phyloP scores from a whole-genome alignment of 35 echinoderm and acorn worm genomes.

The Ptychodera flava region DNA sequence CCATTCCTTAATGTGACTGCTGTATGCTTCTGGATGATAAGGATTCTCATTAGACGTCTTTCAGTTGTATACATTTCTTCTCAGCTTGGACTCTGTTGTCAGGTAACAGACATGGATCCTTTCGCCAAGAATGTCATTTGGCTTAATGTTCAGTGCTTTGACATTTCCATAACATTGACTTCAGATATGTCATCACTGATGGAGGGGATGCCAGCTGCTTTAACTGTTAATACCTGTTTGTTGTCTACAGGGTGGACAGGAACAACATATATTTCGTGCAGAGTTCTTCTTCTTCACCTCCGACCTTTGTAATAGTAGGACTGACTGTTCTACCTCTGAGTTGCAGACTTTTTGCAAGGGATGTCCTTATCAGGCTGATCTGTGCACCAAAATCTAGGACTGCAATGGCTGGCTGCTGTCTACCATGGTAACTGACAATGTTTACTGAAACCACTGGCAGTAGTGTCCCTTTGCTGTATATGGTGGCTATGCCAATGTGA shows the following conservation, averaged over 20 bases:
- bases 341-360: too few species aligned
- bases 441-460: too few species aligned
- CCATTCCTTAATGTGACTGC: slow-evolving; percentile 43
- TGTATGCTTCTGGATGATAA: too few species aligned
- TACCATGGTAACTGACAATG: background rate
- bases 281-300: slow-evolving; percentile 24
- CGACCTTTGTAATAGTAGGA: too few species aligned
- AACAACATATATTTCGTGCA: slow-evolving; percentile 13
- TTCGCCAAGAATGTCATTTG: slow-evolving; percentile 10
- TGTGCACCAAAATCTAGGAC: background rate
- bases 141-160: slow-evolving; percentile 9
- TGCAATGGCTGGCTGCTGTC: background rate
- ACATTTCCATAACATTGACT: slow-evolving; percentile 8
- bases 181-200: too few species aligned
- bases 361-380: too few species aligned
- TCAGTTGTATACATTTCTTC: too few species aligned
- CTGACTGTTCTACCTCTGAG: too few species aligned
- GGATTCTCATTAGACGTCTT: too few species aligned
- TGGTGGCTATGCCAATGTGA: too few species aligned
- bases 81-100: too few species aligned
- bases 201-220: slow-evolving; percentile 25
- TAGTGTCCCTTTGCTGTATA: too few species aligned
- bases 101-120: slow-evolving; percentile 4
- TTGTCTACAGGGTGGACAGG: background rate
- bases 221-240: background rate